Evolutionary conservation across 2,888 invertebrate species (phyloP), one percentile per base, ranked within the genome.

Genomic region (Eulithis testata): DNA sequence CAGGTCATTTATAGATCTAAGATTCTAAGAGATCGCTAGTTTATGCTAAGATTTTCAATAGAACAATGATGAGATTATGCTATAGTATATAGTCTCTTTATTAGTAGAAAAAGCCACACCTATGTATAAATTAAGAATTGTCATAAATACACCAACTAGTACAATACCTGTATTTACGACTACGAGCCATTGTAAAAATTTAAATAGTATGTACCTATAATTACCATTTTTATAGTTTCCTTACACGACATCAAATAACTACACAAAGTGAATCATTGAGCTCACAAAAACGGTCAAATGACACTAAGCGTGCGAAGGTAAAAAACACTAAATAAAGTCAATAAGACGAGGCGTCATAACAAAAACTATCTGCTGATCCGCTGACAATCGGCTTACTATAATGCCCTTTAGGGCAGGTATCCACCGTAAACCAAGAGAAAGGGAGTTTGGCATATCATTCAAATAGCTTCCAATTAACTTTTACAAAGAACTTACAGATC

Each of bases 381-480:
- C 52, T 60, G 73, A 80, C 84, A 85, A 84, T 85, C 84, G 82
- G 82, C 79, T 83, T 83, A 81, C 74, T 75, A 66, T 66, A 66
- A 63, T 12, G 57, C 47, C 31, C n/a, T 53, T 63, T 59, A 45
- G 51, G 60, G 45, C 45, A 51, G 45, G 11, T 44, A 54, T 54
- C 49, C 61, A 65, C 53, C 11, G n/a, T 49, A 45, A 47, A 40
- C 45, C 14, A 36, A 31, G 21, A 49, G 21, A 31, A 7, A 11
- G 11, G 7, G 11, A 27, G 11, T 14, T 9, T 8, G 21, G 21
- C 21, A 49, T 21, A 14, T 49, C 21, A 21, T 11, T 3, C 47
- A 47, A 21, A 21, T 49, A 21, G 49, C 49, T 49, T 21, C 21
- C 21, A 11, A 9, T 49, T 5, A 47, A 47, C 12, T 7, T 40